Evolutionary conservation across 1,140 invertebrate genomes (phyloP).

Genomic region (Leptinotarsa texana): DNA sequence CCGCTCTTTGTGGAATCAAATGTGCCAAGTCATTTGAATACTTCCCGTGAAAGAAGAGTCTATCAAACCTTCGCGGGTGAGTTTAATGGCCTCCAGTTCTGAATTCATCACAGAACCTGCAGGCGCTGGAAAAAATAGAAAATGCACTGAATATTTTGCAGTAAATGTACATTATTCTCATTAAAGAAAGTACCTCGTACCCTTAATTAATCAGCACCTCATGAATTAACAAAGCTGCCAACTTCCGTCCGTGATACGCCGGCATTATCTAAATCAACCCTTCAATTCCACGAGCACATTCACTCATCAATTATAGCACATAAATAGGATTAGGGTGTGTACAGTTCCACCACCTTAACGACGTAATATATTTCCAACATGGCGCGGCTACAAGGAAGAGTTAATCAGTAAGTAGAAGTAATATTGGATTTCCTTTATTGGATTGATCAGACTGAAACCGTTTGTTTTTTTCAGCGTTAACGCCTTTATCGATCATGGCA

Average conservation of each 20-base stretch:
- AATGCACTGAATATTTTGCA: no score
- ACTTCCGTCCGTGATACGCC: not conserved
- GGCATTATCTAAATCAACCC: not conserved
- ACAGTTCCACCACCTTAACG: not conserved
- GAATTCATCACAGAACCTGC: no score
- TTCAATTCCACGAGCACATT: constrained; percentile 5
- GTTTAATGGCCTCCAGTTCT: no score
- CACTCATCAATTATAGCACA: not conserved
- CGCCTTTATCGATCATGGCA: constrained; percentile 5
- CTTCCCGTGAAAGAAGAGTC: no score
- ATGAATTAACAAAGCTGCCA: not conserved
- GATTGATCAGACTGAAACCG: not conserved
- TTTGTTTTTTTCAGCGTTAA: not conserved
- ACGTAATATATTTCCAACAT: constrained; percentile 3
- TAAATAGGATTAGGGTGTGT: not conserved
- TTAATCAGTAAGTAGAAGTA: constrained; percentile 6
- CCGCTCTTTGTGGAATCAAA: no score
- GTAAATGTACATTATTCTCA: no score
- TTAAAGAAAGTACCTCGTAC: no score
- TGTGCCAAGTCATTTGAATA: no score
- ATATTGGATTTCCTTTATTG: constrained; percentile 8
- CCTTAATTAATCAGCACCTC: no score
- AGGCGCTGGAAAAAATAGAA: no score
- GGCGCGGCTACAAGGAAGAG: not conserved
- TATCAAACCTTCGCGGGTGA: no score